Percentiles rank a stretch among this genome's conserved stretches.
Evolutionary conservation across 2,797 vertebrate species (phyloP).

Genomic region (Coregonus suidteri): DNA sequence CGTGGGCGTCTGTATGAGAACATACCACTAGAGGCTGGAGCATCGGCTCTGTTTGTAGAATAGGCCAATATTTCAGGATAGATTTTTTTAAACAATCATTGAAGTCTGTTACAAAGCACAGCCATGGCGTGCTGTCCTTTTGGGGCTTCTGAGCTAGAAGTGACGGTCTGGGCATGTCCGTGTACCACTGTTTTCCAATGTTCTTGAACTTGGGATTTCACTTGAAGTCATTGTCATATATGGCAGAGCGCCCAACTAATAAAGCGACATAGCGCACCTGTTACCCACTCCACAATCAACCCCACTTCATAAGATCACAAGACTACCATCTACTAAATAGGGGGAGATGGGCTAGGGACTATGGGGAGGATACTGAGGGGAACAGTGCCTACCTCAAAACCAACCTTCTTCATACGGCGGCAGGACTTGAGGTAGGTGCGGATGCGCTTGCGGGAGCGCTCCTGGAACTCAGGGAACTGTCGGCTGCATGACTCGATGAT

Average conservation of each 20-base stretch:
- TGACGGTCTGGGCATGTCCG: background rate
- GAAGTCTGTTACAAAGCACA: background rate
- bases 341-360: too few species aligned
- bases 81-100: background rate
- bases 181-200: too few species aligned
- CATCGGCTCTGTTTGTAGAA: too few species aligned
- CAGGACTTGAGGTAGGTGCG: slow-evolving; percentile 99
- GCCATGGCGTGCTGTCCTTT: background rate
- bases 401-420: slow-evolving; percentile 97
- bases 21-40: too few species aligned
- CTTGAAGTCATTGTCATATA: too few species aligned
- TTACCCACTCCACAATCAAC: background rate
- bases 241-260: too few species aligned
- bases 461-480: slow-evolving; percentile 98
- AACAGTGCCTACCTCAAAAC: slow-evolving; percentile 85
- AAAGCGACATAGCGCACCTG: too few species aligned
- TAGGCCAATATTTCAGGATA: too few species aligned
- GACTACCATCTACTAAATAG: background rate
- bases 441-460: slow-evolving; percentile 95
- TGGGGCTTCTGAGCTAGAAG: background rate
- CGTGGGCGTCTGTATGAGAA: background rate
- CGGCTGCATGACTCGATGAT: slow-evolving; percentile 97
- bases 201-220: too few species aligned
- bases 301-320: background rate
- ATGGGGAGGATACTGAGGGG: background rate